Conservation (phyloP, 2,113 vertebrate species). For the Orycteropus afer region DNA sequence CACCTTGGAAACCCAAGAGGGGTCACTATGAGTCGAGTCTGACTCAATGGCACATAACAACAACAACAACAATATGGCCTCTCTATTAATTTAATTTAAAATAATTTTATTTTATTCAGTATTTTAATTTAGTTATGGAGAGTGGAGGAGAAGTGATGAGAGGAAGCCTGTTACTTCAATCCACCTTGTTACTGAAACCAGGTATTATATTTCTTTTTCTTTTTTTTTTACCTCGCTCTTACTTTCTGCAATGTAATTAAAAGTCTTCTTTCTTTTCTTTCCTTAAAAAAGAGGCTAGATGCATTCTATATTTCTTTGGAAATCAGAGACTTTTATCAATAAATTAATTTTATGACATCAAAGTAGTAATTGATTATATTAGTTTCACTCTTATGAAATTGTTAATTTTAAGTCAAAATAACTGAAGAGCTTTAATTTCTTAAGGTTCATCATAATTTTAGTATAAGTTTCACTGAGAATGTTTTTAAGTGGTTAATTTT, state of each 20-base stretch:
- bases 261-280: neutral
- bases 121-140: neutral
- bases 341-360: neutral
- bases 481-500: neutral
- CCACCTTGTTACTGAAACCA: neutral
- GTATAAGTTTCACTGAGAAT: neutral
- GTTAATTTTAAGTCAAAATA: neutral
- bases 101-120: neutral
- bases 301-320: neutral
- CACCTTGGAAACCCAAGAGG: too few relatives aligned
- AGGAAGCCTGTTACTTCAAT: neutral
- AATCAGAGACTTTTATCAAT: neutral
- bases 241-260: neutral
- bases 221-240: neutral
- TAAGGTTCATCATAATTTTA: neutral
- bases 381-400: neutral
- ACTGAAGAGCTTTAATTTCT: neutral
- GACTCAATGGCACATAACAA: too few relatives aligned
- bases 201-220: neutral
- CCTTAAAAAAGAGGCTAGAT: neutral
- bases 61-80: too few relatives aligned
- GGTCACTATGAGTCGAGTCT: too few relatives aligned
- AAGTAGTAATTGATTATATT: neutral
- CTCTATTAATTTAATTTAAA: neutral
- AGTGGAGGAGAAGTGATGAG: neutral